phyloP scores from a whole-genome alignment of 2,888 invertebrate genomes.

The Tanypteryx hageni region DNA sequence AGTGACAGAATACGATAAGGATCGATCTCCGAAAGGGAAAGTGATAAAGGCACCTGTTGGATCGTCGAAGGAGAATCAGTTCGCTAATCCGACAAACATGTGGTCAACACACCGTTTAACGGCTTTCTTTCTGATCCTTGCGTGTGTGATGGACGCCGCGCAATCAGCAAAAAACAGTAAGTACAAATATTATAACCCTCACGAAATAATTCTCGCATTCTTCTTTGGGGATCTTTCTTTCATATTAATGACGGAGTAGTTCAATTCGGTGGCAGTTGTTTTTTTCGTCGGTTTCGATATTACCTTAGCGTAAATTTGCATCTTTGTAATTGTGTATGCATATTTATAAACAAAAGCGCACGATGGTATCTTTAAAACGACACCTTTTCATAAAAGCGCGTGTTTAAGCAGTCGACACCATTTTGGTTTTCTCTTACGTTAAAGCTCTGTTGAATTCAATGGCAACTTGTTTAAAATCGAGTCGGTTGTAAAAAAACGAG shows the following conservation, averaged over 20 bases:
- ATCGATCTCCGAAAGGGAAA: conserved; percentile 1
- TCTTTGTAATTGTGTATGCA: background rate
- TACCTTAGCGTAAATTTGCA: background rate
- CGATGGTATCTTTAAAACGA: background rate
- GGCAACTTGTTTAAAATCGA: background rate
- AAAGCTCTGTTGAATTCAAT: background rate
- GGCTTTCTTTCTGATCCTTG: background rate
- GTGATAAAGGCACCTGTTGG: background rate
- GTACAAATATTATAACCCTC: background rate
- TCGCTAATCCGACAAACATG: background rate
- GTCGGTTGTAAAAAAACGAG: background rate
- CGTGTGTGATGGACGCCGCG: background rate
- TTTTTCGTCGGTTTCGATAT: background rate
- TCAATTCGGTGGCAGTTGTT: background rate
- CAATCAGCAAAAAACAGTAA: background rate
- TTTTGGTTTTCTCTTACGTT: background rate
- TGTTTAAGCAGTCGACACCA: too few species aligned
- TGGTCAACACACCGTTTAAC: background rate
- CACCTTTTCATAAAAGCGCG: too few species aligned
- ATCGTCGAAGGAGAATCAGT: background rate
- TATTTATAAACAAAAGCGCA: background rate
- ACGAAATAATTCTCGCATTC: background rate
- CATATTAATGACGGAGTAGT: background rate
- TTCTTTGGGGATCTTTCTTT: background rate
- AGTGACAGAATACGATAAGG: background rate